Evolutionary conservation across 2,113 vertebrate genomes (phyloP), one percentile per base, ranked within the genome.

Genomic region (Anarhynchus alexandrinus): DNA sequence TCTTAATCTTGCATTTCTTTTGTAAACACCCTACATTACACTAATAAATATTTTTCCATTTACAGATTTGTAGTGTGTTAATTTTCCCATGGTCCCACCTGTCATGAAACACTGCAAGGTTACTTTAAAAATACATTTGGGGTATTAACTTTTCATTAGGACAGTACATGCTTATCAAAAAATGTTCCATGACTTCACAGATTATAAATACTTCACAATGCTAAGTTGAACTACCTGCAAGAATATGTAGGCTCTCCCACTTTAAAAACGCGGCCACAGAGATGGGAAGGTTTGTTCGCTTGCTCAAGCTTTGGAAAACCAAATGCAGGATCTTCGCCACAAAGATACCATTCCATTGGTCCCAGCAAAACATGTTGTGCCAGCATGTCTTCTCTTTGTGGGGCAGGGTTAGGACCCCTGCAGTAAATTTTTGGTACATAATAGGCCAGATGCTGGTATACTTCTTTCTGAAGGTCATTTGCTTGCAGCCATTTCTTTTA

Each of bases 171-270:
- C 64, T 64, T 29, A 43, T 2, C 8, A 9, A 65, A 71, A 88
- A 62, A 38, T 4, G 1, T 78, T 79, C 64, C 29, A 59, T 6
- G 4, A 71, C 15, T 54, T 71, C 58, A 54, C 12, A 80, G 76
- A 91, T 40, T 45, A 86, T 71, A 82, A 93, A 85, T 82, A 86
- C 2, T 81, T 72, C 67, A 79, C 69, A 96, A 88, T 8, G 20
- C 10, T 6, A 59, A 32, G 47, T 3, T 70, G 78, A 83, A 64
- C 73, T 98, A 99, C 99, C 99, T 99, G 99, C 99, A 99, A 82
- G 99, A 99, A 94, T 99, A 99, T 0, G 99, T 99, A 95, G 99
- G 99, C 70, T 99, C 99, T 69, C 99, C 99, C 72, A 99, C 99
- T 98, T 99, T 99, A 97, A 99, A 99, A 86, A 99, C 99, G 0